Percentiles rank a stretch among this genome's conserved stretches.
Evolutionary conservation across 92 coral and sea anemone species (phyloP).

Genomic region (Blastomussa wellsi): DNA sequence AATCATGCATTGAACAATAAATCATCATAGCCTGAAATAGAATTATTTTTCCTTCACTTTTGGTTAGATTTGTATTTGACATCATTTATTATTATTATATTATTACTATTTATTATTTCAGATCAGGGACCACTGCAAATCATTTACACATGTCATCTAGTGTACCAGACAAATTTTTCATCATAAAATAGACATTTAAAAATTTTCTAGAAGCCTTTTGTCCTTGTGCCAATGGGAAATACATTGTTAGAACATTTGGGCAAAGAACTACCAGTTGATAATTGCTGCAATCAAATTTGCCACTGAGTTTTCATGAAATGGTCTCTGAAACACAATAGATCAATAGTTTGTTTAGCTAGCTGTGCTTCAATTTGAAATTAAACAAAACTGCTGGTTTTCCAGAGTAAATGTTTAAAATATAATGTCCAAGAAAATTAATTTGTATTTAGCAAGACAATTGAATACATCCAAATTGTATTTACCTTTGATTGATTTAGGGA

Average conservation of each 20-base stretch:
- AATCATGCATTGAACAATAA: background rate
- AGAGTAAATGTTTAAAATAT: constrained; percentile 6
- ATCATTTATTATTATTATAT: background rate
- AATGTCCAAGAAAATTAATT: constrained; percentile 30
- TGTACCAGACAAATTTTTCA: constrained; percentile 8
- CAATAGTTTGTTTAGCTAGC: constrained; percentile 7
- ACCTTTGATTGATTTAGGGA: constrained; percentile 8
- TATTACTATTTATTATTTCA: background rate
- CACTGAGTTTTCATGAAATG: constrained; percentile 18
- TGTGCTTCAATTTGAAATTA: constrained; percentile 27
- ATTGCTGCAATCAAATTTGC: constrained; percentile 36
- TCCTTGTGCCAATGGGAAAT: background rate
- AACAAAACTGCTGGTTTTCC: constrained; percentile 10
- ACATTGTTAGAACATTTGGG: background rate
- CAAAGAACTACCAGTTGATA: constrained; percentile 1
- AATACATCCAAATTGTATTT: background rate
- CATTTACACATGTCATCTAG: background rate
- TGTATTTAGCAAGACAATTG: constrained; percentile 17
- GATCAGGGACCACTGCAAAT: background rate
- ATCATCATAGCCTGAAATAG: background rate
- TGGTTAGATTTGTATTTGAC: background rate
- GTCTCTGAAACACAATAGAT: background rate
- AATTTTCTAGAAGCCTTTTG: background rate
- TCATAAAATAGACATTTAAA: background rate
- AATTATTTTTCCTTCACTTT: background rate